Evolutionary conservation across 92 coral and sea anemone genomes (phyloP).

Genomic region (Palythoa grandiflora): DNA sequence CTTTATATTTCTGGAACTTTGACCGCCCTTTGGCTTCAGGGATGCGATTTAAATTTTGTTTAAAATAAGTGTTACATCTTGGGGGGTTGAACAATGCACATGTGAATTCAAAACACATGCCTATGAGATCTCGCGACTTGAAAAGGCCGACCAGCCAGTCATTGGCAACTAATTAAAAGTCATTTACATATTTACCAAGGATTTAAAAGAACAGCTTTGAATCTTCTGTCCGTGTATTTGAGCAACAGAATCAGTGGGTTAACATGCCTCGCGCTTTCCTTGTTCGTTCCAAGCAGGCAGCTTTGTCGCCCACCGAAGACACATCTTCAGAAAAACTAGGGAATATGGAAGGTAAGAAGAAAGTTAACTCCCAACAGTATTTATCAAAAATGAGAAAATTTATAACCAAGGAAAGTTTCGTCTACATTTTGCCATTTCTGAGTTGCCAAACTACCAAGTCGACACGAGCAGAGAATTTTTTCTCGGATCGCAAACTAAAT

Average conservation of each 20-base stretch:
- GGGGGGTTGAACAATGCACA: slow-evolving; percentile 39
- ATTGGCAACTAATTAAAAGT: slow-evolving; percentile 71
- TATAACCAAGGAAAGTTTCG: background rate
- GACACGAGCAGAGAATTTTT: background rate
- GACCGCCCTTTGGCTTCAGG: slow-evolving; percentile 23
- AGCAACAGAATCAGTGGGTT: background rate
- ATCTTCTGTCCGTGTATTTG: slow-evolving; percentile 56
- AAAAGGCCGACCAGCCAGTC: slow-evolving; percentile 55
- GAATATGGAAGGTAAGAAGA: slow-evolving; percentile 53
- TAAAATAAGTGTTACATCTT: slow-evolving; percentile 49
- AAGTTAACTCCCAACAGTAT: background rate
- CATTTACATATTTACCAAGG: slow-evolving; percentile 82
- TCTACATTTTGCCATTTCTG: background rate
- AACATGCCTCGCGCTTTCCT: slow-evolving; percentile 89
- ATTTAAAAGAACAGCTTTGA: slow-evolving; percentile 73
- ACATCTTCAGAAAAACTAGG: slow-evolving; percentile 17
- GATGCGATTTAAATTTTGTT: slow-evolving; percentile 44
- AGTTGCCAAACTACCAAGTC: slow-evolving; percentile 24
- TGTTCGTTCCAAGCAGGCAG: slow-evolving; percentile 71
- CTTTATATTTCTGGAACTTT: background rate
- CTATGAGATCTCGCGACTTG: slow-evolving; percentile 42
- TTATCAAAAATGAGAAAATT: background rate
- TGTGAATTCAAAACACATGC: slow-evolving; percentile 54
- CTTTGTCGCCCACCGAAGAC: slow-evolving; percentile 27
- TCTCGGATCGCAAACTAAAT: background rate